These are phyloP conservation scores for Ophraella communa DNA, from an alignment of 2,888 invertebrate species.

Conservation along the genomic window DNA sequence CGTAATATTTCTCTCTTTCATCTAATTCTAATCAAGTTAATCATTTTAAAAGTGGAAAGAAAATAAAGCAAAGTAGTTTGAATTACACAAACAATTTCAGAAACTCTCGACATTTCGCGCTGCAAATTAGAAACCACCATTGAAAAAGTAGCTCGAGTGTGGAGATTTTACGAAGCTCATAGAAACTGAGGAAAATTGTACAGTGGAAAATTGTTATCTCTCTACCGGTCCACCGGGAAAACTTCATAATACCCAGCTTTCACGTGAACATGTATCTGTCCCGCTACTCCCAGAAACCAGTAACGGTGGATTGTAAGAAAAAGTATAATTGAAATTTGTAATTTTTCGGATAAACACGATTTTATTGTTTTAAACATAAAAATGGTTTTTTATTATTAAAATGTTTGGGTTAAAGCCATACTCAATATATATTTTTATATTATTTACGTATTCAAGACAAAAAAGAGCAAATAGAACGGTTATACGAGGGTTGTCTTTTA, in stretches of 20 bases:
- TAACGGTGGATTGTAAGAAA: neutral
- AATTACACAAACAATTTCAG: constrained; percentile 8
- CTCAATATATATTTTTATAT: no score
- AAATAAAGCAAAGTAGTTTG: neutral
- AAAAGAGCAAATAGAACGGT: no score
- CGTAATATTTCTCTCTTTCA: neutral
- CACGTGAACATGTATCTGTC: constrained; percentile 34
- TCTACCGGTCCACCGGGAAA: constrained; percentile 33
- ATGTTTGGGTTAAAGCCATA: no score
- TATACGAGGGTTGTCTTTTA: no score
- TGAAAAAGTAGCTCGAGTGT: neutral
- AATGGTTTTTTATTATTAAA: neutral
- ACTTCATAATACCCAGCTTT: constrained; percentile 39
- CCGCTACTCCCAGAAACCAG: neutral
- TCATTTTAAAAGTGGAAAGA: neutral
- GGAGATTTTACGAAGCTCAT: constrained; percentile 1
- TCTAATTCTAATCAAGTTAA: neutral
- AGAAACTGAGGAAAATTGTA: constrained; percentile 8
- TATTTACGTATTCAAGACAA: no score
- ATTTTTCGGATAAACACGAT: neutral
- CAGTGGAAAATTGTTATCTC: constrained; percentile 36
- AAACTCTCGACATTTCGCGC: neutral
- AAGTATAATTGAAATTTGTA: constrained; percentile 1
- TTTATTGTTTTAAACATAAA: neutral
- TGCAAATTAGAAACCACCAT: neutral